phyloP scores from a whole-genome alignment of 2,113 vertebrate species.

The Hemibagrus wyckioides region DNA sequence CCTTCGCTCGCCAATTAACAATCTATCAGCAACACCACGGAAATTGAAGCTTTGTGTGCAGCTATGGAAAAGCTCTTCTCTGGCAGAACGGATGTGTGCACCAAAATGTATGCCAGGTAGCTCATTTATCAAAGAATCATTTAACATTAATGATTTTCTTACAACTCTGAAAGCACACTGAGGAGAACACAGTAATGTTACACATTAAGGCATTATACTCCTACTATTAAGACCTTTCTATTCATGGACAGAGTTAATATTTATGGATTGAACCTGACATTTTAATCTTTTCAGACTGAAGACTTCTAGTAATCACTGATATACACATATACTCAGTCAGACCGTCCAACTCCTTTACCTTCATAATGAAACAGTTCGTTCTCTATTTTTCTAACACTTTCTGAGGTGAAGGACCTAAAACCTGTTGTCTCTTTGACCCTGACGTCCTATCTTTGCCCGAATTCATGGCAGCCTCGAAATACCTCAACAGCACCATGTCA shows the following conservation, averaged over 20 bases:
- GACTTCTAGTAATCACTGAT: not conserved
- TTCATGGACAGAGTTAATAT: not conserved
- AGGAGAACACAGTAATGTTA: not conserved
- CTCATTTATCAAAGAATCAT: slow-evolving; percentile 9
- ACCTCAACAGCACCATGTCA: not conserved
- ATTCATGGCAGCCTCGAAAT: not conserved
- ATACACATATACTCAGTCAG: not conserved
- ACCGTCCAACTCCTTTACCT: not conserved
- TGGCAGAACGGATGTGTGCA: slow-evolving; percentile 11
- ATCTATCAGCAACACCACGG: not conserved
- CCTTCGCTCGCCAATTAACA: not conserved
- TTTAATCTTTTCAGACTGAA: not conserved
- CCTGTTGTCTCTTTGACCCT: not conserved
- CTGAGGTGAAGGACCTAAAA: not conserved
- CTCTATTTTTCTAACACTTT: not conserved
- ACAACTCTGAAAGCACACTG: not conserved
- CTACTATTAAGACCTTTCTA: not conserved
- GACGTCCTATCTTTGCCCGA: not conserved
- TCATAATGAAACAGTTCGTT: not conserved
- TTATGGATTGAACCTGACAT: not conserved
- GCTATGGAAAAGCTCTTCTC: not conserved
- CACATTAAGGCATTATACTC: not conserved
- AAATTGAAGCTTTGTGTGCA: not conserved
- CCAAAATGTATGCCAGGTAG: slow-evolving; percentile 3
- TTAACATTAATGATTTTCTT: slow-evolving; percentile 10